phyloP scores from a whole-genome alignment of 2,113 vertebrate species.

The Dryoscopus gambensis region DNA sequence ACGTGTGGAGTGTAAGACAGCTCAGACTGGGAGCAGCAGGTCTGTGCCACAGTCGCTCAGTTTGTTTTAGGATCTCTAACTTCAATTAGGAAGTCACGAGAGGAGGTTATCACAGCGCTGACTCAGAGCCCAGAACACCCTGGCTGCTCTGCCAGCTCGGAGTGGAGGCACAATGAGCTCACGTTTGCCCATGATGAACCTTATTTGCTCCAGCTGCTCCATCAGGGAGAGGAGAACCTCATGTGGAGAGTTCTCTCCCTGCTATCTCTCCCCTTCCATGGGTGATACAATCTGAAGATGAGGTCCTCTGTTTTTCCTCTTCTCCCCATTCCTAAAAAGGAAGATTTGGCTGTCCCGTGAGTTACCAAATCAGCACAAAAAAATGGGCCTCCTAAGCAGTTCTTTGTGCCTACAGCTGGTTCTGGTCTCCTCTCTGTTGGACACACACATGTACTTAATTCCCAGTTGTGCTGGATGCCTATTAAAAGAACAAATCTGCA shows the following conservation, averaged over 20 bases:
- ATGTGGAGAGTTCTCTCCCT: not conserved
- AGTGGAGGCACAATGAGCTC: constrained; percentile 17
- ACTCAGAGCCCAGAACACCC: not conserved
- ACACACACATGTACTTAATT: constrained; percentile 55
- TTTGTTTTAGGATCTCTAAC: not conserved
- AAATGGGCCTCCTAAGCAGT: constrained; percentile 57
- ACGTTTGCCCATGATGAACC: not conserved
- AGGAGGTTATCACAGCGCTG: not conserved
- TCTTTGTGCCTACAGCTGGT: constrained; percentile 53
- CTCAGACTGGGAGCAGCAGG: not conserved
- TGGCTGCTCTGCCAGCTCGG: not conserved
- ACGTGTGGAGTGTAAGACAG: not conserved
- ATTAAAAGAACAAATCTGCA: constrained; percentile 43
- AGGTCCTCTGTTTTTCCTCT: constrained; percentile 20
- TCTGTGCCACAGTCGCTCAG: not conserved
- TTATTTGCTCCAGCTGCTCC: constrained; percentile 47
- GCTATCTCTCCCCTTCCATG: not conserved
- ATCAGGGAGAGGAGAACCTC: constrained; percentile 12
- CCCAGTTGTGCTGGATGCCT: constrained; percentile 48
- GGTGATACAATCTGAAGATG: constrained; percentile 27
- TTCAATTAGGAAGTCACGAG: not conserved
- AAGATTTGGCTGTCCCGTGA: constrained; percentile 24
- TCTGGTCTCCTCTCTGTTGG: constrained; percentile 58
- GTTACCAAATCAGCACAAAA: constrained; percentile 51
- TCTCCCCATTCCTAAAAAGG: constrained; percentile 58